phyloP scores from a whole-genome alignment of 23 tunicate genomes.

The Ascidia mentula region DNA sequence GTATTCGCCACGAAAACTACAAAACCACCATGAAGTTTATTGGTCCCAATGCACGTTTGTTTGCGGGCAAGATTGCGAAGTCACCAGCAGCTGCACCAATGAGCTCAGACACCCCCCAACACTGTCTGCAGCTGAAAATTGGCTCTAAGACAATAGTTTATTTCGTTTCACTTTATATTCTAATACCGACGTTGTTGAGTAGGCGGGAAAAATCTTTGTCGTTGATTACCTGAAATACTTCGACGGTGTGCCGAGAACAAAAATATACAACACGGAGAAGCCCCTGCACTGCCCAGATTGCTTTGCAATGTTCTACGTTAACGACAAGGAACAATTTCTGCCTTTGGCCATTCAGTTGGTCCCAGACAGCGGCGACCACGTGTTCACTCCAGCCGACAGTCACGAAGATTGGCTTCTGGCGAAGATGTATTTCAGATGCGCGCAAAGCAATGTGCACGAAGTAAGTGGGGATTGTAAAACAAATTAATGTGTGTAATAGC shows the following conservation, averaged over 20 bases:
- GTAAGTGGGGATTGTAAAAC: too few relatives aligned
- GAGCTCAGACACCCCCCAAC: too few relatives aligned
- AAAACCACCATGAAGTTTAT: too few relatives aligned
- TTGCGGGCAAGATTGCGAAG: too few relatives aligned
- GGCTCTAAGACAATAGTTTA: too few relatives aligned
- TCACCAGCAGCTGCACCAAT: too few relatives aligned
- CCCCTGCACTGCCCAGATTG: constrained; percentile 4
- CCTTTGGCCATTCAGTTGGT: constrained; percentile 55
- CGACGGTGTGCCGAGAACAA: background rate
- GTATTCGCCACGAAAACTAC: too few relatives aligned
- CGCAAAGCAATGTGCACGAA: constrained; percentile 24
- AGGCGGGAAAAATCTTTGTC: constrained; percentile 4
- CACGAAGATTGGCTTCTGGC: constrained; percentile 57
- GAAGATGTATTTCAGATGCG: constrained; percentile 49
- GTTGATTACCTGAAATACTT: background rate
- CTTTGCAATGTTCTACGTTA: constrained; percentile 33
- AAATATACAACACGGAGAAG: background rate
- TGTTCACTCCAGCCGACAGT: constrained; percentile 36
- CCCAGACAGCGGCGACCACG: constrained; percentile 19
- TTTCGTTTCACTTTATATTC: too few relatives aligned
- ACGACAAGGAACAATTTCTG: constrained; percentile 24
- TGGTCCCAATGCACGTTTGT: too few relatives aligned
- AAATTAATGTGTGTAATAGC: too few relatives aligned
- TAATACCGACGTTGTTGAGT: background rate
- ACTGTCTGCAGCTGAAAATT: too few relatives aligned